A percentile compares a stretch with the other conserved stretches of the same genome.
These are phyloP conservation scores for Melipona quadrifasciata DNA, from an alignment of 1,140 invertebrate genomes.

Conservation along the genomic window DNA sequence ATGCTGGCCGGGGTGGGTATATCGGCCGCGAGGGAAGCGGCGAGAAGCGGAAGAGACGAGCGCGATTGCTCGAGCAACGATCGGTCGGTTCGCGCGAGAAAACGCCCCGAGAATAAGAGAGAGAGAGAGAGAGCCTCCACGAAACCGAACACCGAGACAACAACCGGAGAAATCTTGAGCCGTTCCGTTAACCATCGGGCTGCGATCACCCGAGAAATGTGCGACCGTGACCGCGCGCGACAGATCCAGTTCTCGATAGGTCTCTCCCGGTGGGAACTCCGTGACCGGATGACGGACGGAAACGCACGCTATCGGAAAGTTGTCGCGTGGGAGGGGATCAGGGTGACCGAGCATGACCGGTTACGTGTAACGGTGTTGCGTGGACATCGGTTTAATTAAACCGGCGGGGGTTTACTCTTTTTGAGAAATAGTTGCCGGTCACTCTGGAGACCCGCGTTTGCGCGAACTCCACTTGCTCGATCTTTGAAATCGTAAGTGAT, in stretches of 20 bases:
- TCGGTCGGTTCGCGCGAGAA: slow-evolving; percentile 4
- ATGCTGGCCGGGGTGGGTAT: slow-evolving; percentile 42
- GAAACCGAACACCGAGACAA: slow-evolving; percentile 71
- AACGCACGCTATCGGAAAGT: neutral
- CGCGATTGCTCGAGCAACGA: neutral
- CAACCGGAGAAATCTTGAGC: slow-evolving; percentile 60
- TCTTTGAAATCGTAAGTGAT: neutral
- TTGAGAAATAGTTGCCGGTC: neutral
- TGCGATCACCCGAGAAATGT: slow-evolving; percentile 69
- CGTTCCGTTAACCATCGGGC: slow-evolving; percentile 71
- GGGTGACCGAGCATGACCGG: neutral
- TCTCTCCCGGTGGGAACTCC: slow-evolving; percentile 46
- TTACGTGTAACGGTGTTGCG: neutral
- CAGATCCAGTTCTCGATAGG: slow-evolving; percentile 53
- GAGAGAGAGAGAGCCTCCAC: slow-evolving; percentile 4
- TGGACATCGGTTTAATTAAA: neutral
- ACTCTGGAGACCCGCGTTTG: too few species aligned
- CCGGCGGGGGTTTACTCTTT: neutral
- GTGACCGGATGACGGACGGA: neutral
- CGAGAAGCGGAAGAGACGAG: slow-evolving; percentile 41
- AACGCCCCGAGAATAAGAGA: neutral
- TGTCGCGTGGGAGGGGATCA: neutral
- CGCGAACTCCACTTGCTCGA: too few species aligned
- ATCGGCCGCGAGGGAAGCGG: neutral
- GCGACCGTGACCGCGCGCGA: slow-evolving; percentile 50